phyloP scores from a whole-genome alignment of 2,888 invertebrate genomes.

The Epirrhoe tristata region DNA sequence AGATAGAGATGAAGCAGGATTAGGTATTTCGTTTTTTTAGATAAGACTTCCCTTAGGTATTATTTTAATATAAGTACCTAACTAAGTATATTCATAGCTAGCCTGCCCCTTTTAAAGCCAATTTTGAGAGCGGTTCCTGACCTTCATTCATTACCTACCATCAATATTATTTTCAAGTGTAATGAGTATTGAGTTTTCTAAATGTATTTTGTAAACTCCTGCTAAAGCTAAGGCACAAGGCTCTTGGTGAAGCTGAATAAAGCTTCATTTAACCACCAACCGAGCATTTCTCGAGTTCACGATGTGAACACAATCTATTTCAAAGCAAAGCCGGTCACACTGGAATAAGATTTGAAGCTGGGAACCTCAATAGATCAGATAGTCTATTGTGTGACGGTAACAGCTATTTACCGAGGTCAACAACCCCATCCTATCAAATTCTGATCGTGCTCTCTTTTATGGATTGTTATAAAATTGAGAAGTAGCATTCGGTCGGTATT shows the following conservation, averaged over 20 bases:
- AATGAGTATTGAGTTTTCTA: no score
- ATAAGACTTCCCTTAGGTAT: no score
- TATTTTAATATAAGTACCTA: no score
- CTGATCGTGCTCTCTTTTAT: slow-evolving; percentile 36
- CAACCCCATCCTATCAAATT: slow-evolving; percentile 61
- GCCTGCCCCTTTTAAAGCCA: no score
- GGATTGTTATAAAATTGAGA: slow-evolving; percentile 19
- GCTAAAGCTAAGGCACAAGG: no score
- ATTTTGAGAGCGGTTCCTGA: no score
- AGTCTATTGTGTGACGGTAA: slow-evolving; percentile 63
- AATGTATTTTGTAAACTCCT: no score
- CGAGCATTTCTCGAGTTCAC: slow-evolving; percentile 27
- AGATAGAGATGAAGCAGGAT: not conserved
- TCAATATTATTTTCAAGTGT: no score
- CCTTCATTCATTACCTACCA: no score
- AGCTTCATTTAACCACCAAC: not conserved
- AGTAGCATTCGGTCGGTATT: not conserved
- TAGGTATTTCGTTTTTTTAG: not conserved
- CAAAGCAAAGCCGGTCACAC: slow-evolving; percentile 35
- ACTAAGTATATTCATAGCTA: no score
- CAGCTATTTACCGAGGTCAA: slow-evolving; percentile 69
- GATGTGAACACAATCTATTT: slow-evolving; percentile 38
- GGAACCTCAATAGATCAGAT: slow-evolving; percentile 65
- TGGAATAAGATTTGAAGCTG: slow-evolving; percentile 55
- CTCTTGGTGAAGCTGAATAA: not conserved